Evolutionary conservation across 2,888 invertebrate genomes (phyloP), one percentile per base, ranked within the genome.

Genomic region (Calameuta filiformis): DNA sequence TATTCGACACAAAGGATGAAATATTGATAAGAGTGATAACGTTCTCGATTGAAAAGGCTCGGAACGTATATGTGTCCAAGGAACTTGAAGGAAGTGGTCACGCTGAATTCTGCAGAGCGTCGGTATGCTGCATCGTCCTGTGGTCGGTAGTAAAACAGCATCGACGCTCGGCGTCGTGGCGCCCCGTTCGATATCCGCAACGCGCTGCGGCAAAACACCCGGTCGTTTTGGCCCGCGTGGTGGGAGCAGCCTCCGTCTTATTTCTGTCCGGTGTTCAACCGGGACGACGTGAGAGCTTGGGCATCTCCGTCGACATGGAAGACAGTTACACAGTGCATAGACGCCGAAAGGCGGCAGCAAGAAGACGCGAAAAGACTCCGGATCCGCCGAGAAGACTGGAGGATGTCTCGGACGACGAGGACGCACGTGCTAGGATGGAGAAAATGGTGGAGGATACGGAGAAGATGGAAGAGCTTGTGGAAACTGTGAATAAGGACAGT

Each of bases 291-390:
- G 77, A 34, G 34, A 37, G 73, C 40, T 11, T 30, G 12, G 74
- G 78, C 68, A 69, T 76, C 73, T 75, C 77, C 40, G 82, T 82
- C 75, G 83, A 76, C 76, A 91, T 92, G 90, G 91, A 91, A 86
- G 90, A 91, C 83, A 90, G 89, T 85, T 91, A 91, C 85, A 87
- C 87, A 83, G 89, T 90, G 82, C 89, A 91, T 82, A 84, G 90
- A 82, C 90, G 91, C 74, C 89, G 91, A 35, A 89, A 90, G 79
- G 90, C 89, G 33, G 86, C 85, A 30, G 88, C 87, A 56, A 89
- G 85, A 75, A 88, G 84, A 77, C 89, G 90, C 77, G 90, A 89
- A 77, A 90, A 91, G 81, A 90, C 90, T 11, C 89, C 89, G 33
- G 90, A 90, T 4, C 88, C 90, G 0, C 83, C 85, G 73, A 35